Percentiles rank a stretch among this genome's conserved stretches.
Evolutionary conservation across 1,140 invertebrate genomes (phyloP).

Genomic region (Neodiprion fabricii): DNA sequence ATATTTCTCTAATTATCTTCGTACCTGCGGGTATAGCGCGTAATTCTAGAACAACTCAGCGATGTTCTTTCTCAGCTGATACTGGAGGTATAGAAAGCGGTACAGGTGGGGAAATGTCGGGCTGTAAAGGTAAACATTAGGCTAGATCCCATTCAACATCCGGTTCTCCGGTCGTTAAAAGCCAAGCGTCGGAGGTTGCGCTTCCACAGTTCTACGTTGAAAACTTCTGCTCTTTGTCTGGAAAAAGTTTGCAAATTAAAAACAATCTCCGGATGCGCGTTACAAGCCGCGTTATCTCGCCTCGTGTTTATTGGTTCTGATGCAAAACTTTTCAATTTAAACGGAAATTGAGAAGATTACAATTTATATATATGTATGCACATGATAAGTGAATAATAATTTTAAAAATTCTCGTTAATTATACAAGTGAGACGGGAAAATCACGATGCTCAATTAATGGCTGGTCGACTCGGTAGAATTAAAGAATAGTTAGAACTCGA

Average conservation of each 20-base stretch:
- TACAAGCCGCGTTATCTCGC: neutral
- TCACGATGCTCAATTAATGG: too few species aligned
- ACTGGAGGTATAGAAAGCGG: too few species aligned
- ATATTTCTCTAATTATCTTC: constrained; percentile 62
- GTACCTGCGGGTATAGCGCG: neutral
- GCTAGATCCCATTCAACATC: neutral
- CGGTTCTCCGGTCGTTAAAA: neutral
- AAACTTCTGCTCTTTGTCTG: neutral
- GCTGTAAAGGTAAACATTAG: constrained; percentile 1
- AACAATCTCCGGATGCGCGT: too few species aligned
- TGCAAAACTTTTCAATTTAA: too few species aligned
- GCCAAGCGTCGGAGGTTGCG: neutral
- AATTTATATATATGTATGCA: too few species aligned
- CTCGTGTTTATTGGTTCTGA: neutral
- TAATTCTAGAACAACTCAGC: neutral
- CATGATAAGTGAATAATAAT: too few species aligned
- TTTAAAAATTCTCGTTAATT: too few species aligned
- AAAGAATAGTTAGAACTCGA: too few species aligned
- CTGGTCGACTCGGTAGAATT: too few species aligned
- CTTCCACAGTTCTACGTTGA: neutral
- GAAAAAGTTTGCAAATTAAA: neutral
- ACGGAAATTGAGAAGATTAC: too few species aligned
- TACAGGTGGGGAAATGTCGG: neutral
- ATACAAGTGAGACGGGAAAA: too few species aligned
- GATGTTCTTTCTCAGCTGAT: too few species aligned